phyloP scores from a whole-genome alignment of 2,113 vertebrate genomes.

The Ochotona princeps region DNA sequence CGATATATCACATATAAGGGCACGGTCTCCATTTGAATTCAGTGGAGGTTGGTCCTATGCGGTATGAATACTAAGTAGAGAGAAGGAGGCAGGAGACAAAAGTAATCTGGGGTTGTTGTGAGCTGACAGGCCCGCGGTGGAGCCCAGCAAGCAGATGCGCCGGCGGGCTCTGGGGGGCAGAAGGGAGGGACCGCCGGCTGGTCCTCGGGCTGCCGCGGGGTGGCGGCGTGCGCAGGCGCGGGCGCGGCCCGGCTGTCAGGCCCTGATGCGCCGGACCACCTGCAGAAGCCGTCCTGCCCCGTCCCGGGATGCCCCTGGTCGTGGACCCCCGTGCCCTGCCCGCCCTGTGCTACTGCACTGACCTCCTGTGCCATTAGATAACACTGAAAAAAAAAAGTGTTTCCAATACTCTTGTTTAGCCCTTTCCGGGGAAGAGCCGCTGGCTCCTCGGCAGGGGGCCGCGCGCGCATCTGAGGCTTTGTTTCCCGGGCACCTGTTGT shows the following conservation, averaged over 20 bases:
- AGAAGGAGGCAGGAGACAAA: neutral
- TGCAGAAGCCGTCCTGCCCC: constrained; percentile 51
- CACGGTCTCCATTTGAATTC: neutral
- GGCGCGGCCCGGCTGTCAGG: constrained; percentile 19
- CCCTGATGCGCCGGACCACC: constrained; percentile 62
- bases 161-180: constrained; percentile 63
- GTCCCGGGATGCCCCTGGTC: neutral
- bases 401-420: neutral
- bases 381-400: neutral
- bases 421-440: neutral
- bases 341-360: neutral
- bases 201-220: neutral
- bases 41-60: neutral
- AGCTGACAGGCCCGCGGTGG: neutral
- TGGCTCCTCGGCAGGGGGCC: neutral
- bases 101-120: neutral
- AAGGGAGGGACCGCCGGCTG: constrained; percentile 59
- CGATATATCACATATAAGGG: neutral
- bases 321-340: neutral
- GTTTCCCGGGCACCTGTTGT: constrained; percentile 79
- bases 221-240: constrained; percentile 54
- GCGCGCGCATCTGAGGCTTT: constrained; percentile 35
- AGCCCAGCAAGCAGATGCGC: constrained; percentile 38
- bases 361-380: neutral
- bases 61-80: neutral